Evolutionary conservation across 2,888 invertebrate genomes (phyloP).

Genomic region (Archips crataeganus): DNA sequence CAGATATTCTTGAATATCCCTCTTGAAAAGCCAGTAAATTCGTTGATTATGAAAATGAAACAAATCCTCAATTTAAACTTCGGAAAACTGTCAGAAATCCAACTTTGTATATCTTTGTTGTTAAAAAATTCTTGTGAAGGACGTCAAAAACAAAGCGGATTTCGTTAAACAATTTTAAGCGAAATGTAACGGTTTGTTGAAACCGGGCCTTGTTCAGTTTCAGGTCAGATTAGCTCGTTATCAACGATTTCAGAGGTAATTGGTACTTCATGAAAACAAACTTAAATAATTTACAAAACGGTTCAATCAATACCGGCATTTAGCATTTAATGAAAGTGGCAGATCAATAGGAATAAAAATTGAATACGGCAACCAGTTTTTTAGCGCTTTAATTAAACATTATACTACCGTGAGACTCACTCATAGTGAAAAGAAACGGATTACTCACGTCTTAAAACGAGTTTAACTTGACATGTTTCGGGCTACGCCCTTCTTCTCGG

Average conservation of each 20-base stretch:
- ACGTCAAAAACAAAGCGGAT: background rate
- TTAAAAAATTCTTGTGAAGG: background rate
- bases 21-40: too few species aligned
- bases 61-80: conserved; percentile 6
- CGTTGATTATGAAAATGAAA: background rate
- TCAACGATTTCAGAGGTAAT: conserved; percentile 9
- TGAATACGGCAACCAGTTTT: background rate
- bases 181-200: background rate
- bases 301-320: background rate
- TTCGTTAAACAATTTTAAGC: background rate
- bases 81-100: background rate
- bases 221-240: conserved; percentile 4
- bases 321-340: too few species aligned
- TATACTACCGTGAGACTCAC: too few species aligned
- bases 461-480: too few species aligned
- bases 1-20: too few species aligned
- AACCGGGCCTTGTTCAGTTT: background rate
- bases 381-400: background rate
- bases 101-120: background rate
- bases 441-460: too few species aligned
- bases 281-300: background rate
- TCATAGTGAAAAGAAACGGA: too few species aligned
- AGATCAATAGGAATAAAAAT: too few species aligned
- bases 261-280: conserved; percentile 2
- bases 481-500: too few species aligned